Conservation (phyloP, 2,113 vertebrate species). For the Chaetura pelagica region DNA sequence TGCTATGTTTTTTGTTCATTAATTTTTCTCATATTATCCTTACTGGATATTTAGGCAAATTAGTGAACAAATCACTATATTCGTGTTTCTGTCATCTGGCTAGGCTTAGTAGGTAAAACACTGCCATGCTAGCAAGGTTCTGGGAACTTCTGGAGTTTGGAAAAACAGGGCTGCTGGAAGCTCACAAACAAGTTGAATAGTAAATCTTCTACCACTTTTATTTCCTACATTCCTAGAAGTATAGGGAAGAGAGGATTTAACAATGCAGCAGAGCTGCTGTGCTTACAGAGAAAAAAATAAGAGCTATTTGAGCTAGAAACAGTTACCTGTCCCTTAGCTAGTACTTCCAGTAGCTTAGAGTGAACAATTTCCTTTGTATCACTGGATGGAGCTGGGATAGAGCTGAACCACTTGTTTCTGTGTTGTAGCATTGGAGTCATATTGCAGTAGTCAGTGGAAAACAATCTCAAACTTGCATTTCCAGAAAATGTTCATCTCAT, state of each 20-base stretch:
- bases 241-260: not conserved
- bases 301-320: not conserved
- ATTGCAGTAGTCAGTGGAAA: not conserved
- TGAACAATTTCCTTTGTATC: not conserved
- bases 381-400: not conserved
- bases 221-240: not conserved
- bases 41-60: not conserved
- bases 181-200: not conserved
- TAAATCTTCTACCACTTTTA: not conserved
- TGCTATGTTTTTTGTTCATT: not conserved
- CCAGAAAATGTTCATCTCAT: not conserved
- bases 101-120: not conserved
- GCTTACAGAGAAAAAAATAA: not conserved
- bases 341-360: not conserved
- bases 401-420: not conserved
- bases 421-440: not conserved
- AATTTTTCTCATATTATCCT: not conserved
- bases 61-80: not conserved
- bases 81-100: not conserved
- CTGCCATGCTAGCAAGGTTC: not conserved
- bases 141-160: not conserved
- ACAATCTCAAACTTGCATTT: rapidly evolving
- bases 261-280: not conserved
- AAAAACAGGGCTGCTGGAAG: not conserved
- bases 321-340: not conserved